Base-by-base conservation (phyloP, 2,888 invertebrate genomes). In the Carterocephalus palaemon region DNA sequence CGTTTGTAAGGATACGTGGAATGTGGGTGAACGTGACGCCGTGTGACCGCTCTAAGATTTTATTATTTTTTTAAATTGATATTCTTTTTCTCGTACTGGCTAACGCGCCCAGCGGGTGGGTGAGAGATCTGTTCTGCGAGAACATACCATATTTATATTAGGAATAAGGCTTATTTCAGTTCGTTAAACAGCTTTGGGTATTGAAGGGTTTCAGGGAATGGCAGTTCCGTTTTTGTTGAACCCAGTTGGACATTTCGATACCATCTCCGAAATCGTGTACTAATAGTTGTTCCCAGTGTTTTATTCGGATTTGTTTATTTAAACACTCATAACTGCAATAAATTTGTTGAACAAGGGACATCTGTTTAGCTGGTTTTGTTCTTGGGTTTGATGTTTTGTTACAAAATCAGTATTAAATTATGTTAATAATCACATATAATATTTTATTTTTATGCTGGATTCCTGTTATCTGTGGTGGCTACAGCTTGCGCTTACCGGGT, bases 11-110 rank as follows among this genome's bases (percentile, higher is more conserved):
- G 56, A 26, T 47, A 28, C 40, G 48, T 62, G 57, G 59, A 65
- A 64, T 52, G 59, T 62, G 62, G 69, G 64, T 59, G 52, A 54
- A 60, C 62, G 70, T 70, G 75, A 77, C 76, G 70, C 67, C 71
- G 74, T 79, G 81, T 74, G 81, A 78, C 73, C 77, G 73, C 67
- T 80, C 81, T 85, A 77, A 84, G 77, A 81, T 83, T 85, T 84
- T 85, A 85, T 86, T 81, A 83, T 76, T 75, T 74, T 19, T 68
- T 69, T 78, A 82, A 83, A 83, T 80, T 81, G 79, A 81, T 82
- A 82, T 82, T 83, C 83, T 84, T 76, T 83, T 81, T 82, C 75
- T 78, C 63, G 76, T 72, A 77, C 74, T 70, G 75, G 68, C 79
- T 82, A 78, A 84, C 84, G 77, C 75, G 60, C 85, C 36, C 84